Percentiles rank a stretch among this genome's conserved stretches.
These are phyloP conservation scores for Homarus americanus DNA, from an alignment of 1,140 invertebrate genomes.

Conservation along the genomic window DNA sequence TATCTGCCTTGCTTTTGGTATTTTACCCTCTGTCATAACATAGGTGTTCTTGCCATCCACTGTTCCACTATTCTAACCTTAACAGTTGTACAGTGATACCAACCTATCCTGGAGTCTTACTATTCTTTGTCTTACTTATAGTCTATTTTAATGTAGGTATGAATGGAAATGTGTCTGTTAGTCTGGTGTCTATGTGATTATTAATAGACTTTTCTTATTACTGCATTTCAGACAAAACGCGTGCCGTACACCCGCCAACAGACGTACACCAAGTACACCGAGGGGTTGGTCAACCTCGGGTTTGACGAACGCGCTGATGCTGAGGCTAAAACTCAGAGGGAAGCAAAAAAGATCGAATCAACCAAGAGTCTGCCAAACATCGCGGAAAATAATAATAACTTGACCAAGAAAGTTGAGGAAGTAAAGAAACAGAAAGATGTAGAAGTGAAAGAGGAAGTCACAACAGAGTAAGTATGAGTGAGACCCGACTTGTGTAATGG, in stretches of 20 bases:
- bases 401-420: background rate
- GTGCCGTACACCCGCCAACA: constrained; percentile 69
- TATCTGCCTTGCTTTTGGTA: no score
- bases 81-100: no score
- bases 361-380: background rate
- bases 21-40: no score
- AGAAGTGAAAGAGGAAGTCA: background rate
- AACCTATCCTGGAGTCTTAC: no score
- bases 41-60: no score
- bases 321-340: constrained; percentile 64
- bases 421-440: constrained; percentile 16
- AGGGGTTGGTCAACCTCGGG: constrained; percentile 72
- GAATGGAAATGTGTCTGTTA: no score
- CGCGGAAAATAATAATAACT: background rate
- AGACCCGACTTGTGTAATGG: background rate
- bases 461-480: constrained; percentile 5
- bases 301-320: constrained; percentile 77
- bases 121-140: no score
- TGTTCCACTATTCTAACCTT: no score
- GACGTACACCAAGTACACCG: constrained; percentile 76
- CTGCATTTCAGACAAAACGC: constrained; percentile 64
- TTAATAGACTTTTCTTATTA: no score
- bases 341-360: constrained; percentile 16
- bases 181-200: no score
- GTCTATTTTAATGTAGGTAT: no score